Base-by-base conservation (phyloP, 2,888 invertebrate species). In the Lottia gigantea region DNA sequence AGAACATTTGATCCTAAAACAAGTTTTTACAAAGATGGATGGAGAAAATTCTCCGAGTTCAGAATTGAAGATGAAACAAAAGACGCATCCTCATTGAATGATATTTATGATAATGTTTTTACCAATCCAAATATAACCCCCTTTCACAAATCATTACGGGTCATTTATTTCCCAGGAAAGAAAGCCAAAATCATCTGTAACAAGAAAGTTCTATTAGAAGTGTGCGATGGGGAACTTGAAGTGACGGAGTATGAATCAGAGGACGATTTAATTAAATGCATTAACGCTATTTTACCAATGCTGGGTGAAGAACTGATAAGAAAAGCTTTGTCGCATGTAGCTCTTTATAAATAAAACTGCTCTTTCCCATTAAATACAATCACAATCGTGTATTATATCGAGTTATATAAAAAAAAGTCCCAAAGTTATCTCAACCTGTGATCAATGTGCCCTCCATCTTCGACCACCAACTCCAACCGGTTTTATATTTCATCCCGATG, bases 151-250 rank as follows among this genome's bases (percentile, higher is more conserved):
- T 65, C 67, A 0, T 69, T 74, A 0, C 64, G 75, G 12, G 71
- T 72, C 2, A 46, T 77, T 26, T 23, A 65, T 0, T 78, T 78
- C 64, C 71, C 75, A 3, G 68, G 49, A 11, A 64, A 65, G 67
- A 71, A 49, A 31, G 73, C 76, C 19, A 67, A 73, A 4, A 71
- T 74, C 47, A 25, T 76, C 46, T 70, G 71, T n/a, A 77, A 76
- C 63, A 68, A 72, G 26, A 72, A 65, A 23, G 66, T 72, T 19
- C 49, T 72, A 61, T 62, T 73, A 14, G 76, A 78, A 49, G 67
- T 66, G 61, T 68, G 71, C 8, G 64, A 66, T 26, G 69, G 74
- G n/a, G 14, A 64, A 64, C 45, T 72, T 11, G 65, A 66, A n/a
- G 31, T 23, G n/a, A 25, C 14, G 14, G 15, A 45, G 15, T 47